Base-by-base conservation (phyloP, 2,888 invertebrate species). In the Oeneis ivallda region DNA sequence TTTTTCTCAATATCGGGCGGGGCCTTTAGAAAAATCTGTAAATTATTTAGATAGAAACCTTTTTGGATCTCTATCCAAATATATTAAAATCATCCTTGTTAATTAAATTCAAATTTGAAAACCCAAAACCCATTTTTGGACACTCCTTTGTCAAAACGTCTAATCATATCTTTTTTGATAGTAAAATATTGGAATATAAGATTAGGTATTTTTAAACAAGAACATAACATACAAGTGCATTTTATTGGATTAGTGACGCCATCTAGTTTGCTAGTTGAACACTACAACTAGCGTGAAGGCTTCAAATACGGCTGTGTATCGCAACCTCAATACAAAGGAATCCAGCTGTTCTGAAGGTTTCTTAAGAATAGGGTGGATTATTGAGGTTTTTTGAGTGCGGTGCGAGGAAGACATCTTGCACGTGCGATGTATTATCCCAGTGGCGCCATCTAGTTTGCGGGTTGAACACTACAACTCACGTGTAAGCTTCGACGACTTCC, bases 201-300 rank as follows among this genome's bases (percentile, higher is more conserved):
- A n/a, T 26, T 26, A 10, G 34, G 1, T 19, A 50, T 43, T 37
- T 11, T 45, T 19, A 10, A 17, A 2, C 15, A 26, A 26, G 5
- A 26, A 5, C 26, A 26, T 26, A 1, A 26, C 26, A 26, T 26
- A 26, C 15, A 1, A 43, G 43, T 9, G 45, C 45, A 15, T 15
- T 45, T 15, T 45, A 45, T 15, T 15, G 15, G 15, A 45, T 9
- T 9, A 45, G 45, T 45, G 45, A 15, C 45, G 45, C 45, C 45
- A 45, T 45, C 45, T 45, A 15, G 45, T 45, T 41, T 13, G 13
- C 11, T 13, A 41, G 41, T 41, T 41, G 0, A 15, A n/a, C n/a
- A n/a, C n/a, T n/a, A n/a, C n/a, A n/a, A n/a, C 13, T 41, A 60
- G 92, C 92, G 86, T 91, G 77, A 96, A 95, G 47, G 95, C 93